Evolutionary conservation across 92 coral and sea anemone genomes (phyloP).

Genomic region (Palythoa grandis): DNA sequence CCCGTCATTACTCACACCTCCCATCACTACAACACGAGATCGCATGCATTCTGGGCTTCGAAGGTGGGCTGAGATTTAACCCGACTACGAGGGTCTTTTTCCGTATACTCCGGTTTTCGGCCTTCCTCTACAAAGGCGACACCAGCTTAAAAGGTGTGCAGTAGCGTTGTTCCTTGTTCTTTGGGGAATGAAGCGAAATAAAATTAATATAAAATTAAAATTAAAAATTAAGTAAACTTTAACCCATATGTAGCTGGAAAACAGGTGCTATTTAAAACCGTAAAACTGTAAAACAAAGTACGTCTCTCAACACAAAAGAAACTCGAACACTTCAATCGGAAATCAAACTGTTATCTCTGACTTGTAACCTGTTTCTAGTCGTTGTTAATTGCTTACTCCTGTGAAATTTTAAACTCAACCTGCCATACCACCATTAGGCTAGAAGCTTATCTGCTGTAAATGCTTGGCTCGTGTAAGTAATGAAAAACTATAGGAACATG

Average conservation of each 20-base stretch:
- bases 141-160: too few species aligned
- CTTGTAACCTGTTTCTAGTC: neutral
- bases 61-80: too few species aligned
- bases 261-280: neutral
- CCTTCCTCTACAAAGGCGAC: too few species aligned
- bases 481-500: neutral
- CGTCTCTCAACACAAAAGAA: neutral
- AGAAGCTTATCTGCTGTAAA: neutral
- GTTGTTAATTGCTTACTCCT: neutral
- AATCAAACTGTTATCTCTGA: constrained; percentile 7
- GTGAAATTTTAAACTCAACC: constrained; percentile 16
- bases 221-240: neutral
- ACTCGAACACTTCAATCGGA: constrained; percentile 7
- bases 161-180: too few species aligned
- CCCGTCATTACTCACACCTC: too few species aligned
- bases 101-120: too few species aligned
- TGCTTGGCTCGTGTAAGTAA: neutral
- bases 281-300: neutral
- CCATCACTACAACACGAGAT: too few species aligned
- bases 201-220: too few species aligned
- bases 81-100: too few species aligned
- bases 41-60: too few species aligned
- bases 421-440: constrained; percentile 16
- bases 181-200: too few species aligned
- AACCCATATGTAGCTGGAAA: neutral